Conservation (phyloP, 2,797 vertebrate species). For the Lutjanus campechanus region DNA sequence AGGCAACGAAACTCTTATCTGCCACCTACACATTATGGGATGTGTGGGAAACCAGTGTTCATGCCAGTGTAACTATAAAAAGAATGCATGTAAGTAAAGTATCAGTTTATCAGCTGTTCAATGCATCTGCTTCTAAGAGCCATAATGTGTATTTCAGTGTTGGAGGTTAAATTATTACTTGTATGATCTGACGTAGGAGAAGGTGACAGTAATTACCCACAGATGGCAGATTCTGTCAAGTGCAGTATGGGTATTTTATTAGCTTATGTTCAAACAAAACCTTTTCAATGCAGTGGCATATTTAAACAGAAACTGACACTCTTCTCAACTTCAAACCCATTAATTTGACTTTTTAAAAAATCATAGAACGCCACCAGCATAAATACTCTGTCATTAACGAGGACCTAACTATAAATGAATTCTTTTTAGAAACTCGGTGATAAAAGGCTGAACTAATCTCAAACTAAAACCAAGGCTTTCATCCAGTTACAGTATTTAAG, state of each 20-base stretch:
- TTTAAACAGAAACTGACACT: conserved; percentile 20
- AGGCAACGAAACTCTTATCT: conserved; percentile 76
- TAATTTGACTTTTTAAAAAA: conserved; percentile 12
- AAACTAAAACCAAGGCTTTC: conserved; percentile 22
- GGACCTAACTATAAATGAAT: background rate
- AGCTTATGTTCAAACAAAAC: conserved; percentile 33
- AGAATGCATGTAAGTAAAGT: conserved; percentile 45
- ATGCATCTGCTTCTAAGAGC: conserved; percentile 15
- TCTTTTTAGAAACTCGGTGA: conserved; percentile 2
- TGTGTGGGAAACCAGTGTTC: conserved; percentile 64
- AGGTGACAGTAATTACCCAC: conserved; percentile 12
- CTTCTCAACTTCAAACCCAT: conserved; percentile 11
- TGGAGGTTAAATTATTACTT: conserved; percentile 15
- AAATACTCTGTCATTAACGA: conserved; percentile 13
- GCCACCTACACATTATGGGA: conserved; percentile 81
- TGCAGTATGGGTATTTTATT: conserved; percentile 52
- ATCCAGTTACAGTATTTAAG: conserved; percentile 4
- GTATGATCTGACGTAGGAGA: background rate
- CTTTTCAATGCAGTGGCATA: conserved; percentile 16
- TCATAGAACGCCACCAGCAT: background rate
- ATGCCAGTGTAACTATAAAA: conserved; percentile 47
- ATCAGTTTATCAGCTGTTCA: conserved; percentile 30
- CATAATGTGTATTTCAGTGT: background rate
- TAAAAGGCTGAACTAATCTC: conserved; percentile 18
- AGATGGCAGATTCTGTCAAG: background rate